Conservation (phyloP, 2,888 invertebrate genomes). For the Rotaria macrura region DNA sequence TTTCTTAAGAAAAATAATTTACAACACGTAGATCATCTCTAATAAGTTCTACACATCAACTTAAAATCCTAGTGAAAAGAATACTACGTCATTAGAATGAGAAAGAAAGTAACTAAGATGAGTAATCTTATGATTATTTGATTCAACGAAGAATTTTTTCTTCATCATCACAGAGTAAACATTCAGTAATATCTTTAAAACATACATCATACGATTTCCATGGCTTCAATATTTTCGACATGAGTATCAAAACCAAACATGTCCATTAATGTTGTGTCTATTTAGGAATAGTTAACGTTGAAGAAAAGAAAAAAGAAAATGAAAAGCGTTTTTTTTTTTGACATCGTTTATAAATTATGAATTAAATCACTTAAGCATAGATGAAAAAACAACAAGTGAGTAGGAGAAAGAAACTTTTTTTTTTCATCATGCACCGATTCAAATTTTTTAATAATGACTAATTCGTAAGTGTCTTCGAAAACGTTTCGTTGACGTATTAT, state of each 20-base stretch:
- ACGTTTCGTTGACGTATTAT: neutral
- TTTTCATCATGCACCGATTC: neutral
- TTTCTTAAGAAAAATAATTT: neutral
- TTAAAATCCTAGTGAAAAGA: neutral
- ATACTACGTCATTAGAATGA: neutral
- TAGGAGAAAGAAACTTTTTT: neutral
- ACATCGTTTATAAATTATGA: neutral
- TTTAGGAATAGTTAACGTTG: neutral
- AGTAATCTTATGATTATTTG: neutral
- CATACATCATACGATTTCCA: neutral
- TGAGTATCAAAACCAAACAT: neutral
- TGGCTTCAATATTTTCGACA: neutral
- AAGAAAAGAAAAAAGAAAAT: neutral
- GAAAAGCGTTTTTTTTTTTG: neutral
- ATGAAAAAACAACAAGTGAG: neutral
- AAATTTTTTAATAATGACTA: neutral
- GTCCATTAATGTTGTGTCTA: neutral
- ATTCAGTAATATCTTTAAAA: neutral
- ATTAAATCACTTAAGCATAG: neutral
- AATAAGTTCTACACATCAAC: no score
- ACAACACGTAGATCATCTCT: neutral
- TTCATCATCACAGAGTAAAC: neutral
- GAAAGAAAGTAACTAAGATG: neutral
- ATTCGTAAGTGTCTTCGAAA: neutral
- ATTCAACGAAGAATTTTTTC: neutral